Base-by-base conservation (phyloP, 2,113 vertebrate genomes). In the Porphyrio hochstetteri region DNA sequence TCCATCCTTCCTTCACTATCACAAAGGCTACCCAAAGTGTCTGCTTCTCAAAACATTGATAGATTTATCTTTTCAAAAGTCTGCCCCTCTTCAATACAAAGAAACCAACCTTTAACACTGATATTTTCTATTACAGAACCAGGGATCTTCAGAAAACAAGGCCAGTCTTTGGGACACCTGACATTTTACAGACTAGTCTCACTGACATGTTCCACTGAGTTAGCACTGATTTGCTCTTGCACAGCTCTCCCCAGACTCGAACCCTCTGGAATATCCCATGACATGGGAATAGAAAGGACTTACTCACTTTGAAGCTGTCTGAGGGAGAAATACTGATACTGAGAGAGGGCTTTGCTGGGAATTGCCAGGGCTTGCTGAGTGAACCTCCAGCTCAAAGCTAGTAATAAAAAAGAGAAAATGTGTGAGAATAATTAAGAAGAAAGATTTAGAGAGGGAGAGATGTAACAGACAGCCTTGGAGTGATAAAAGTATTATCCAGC, bases 361-460 rank as follows among this genome's bases (percentile, higher is more conserved):
- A 92, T 65, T 88, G 44, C 25, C 65, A 60, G 75, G 33, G n/a
- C n/a, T 46, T 91, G 78, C 53, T 50, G 52, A 76, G 48, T 65
- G 64, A 94, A 82, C 50, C 52, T 79, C 16, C 24, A 40, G 76
- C 83, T 93, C 53, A 90, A 87, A 90, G 36, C 16, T 33, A 42
- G 53, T 35, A 75, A 88, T 81, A 63, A 83, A 60, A 60, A 24
- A 44, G 57, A 68, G 33, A 46, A 68, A 77, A 27, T 29, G 6
- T 18, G 42, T 74, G 23, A 88, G 31, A 88, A 88, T 52, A 56
- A 94, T 87, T 94, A 93, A 61, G 67, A 59, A 40, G 77, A 60
- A 82, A 88, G 77, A 87, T 65, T 82, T 87, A 94, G 94, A 84
- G 82, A 84, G 75, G 67, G 25, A 56, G 82, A 44, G 59, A 88